Evolutionary conservation across 53 echinoderm and acorn worm species (phyloP).

Genomic region (Mesocentrotus franciscanus): DNA sequence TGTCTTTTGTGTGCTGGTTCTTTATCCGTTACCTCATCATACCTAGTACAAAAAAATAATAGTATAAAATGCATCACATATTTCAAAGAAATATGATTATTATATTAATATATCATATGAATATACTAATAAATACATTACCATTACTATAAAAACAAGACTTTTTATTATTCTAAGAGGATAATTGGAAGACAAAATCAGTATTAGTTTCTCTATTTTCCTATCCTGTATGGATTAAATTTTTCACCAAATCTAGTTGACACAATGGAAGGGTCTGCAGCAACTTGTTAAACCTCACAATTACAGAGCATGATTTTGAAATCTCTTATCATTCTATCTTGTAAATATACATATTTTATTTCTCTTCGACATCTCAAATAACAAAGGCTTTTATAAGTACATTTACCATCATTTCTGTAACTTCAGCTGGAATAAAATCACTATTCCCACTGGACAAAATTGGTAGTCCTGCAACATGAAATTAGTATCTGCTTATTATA

Average conservation of each 20-base stretch:
- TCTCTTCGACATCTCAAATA: neutral
- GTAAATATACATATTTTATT: too few species aligned
- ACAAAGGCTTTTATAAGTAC: neutral
- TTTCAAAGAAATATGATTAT: neutral
- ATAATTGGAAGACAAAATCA: too few species aligned
- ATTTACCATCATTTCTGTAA: neutral
- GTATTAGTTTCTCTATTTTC: too few species aligned
- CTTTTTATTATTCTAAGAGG: too few species aligned
- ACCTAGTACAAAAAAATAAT: neutral
- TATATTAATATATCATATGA: too few species aligned
- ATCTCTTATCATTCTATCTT: neutral
- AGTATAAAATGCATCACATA: neutral
- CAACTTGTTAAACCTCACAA: neutral
- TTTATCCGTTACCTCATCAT: slow-evolving; percentile 30
- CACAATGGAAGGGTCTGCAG: too few species aligned
- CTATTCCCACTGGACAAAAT: neutral
- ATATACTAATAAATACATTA: too few species aligned
- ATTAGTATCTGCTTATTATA: neutral
- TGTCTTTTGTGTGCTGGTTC: slow-evolving; percentile 61
- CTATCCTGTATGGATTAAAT: too few species aligned
- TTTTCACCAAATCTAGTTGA: too few species aligned
- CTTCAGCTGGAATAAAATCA: neutral
- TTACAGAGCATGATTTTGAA: neutral
- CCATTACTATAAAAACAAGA: too few species aligned
- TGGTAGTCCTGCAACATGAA: neutral